Evolutionary conservation across 2,113 vertebrate species (phyloP).

Genomic region (Mesitornis unicolor): DNA sequence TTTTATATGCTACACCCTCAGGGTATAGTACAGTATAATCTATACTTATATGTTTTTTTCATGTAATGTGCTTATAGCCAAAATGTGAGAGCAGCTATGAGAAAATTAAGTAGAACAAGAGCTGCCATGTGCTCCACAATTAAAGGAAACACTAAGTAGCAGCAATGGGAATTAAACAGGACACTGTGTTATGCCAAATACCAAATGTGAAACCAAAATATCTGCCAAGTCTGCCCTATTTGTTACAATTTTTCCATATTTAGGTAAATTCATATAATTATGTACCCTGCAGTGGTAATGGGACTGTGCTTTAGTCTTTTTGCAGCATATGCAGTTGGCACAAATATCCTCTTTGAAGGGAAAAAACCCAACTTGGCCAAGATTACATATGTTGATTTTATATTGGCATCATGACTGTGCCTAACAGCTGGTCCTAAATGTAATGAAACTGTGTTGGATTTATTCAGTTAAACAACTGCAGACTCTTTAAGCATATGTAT

Average conservation of each 20-base stretch:
- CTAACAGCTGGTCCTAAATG: slow-evolving; percentile 48
- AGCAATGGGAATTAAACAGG: slow-evolving; percentile 85
- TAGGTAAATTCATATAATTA: slow-evolving; percentile 79
- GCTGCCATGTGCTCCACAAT: slow-evolving; percentile 81
- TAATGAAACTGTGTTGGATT: slow-evolving; percentile 24
- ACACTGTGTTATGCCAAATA: slow-evolving; percentile 74
- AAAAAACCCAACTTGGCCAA: slow-evolving; percentile 20
- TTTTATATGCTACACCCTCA: slow-evolving; percentile 60
- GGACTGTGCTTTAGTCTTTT: slow-evolving; percentile 55
- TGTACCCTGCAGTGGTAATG: slow-evolving; percentile 73
- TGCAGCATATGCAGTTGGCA: slow-evolving; percentile 67
- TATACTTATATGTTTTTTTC: slow-evolving; percentile 60
- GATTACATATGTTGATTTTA: slow-evolving; percentile 59
- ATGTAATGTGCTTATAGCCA: slow-evolving; percentile 58
- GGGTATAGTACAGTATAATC: slow-evolving; percentile 68
- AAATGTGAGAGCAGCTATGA: slow-evolving; percentile 57
- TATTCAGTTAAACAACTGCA: slow-evolving; percentile 54
- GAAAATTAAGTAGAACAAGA: slow-evolving; percentile 77
- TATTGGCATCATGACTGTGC: slow-evolving; percentile 62
- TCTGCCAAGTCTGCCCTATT: slow-evolving; percentile 80
- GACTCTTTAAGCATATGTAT: background rate
- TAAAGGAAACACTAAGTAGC: slow-evolving; percentile 85
- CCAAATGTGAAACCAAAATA: slow-evolving; percentile 84
- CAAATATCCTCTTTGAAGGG: slow-evolving; percentile 38
- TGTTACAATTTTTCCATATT: slow-evolving; percentile 84